These are phyloP conservation scores for Chelon auratus DNA, from an alignment of 2,797 vertebrate genomes.

Conservation along the genomic window DNA sequence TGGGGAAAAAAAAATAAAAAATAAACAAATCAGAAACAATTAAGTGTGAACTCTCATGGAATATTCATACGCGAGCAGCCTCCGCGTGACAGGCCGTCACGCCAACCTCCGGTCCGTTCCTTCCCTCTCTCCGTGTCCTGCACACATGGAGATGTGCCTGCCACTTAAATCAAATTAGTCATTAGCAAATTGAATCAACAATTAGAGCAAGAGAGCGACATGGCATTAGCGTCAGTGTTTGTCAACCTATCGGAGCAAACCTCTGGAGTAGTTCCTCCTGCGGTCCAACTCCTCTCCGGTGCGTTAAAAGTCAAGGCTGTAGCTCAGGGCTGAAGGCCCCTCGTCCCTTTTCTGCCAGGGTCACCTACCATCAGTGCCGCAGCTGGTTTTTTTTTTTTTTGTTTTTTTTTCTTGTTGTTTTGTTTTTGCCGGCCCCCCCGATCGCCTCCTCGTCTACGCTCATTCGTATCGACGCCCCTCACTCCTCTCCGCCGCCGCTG, in stretches of 20 bases:
- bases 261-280: conserved; percentile 76
- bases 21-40: conserved; percentile 89
- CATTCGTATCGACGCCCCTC: conserved; percentile 88
- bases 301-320: conserved; percentile 72
- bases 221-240: conserved; percentile 89
- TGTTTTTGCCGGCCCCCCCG: conserved; percentile 68
- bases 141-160: conserved; percentile 83
- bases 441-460: conserved; percentile 77
- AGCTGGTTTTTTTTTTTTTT: conserved; percentile 54
- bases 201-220: conserved; percentile 89
- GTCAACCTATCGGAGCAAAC: conserved; percentile 79
- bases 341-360: conserved; percentile 69
- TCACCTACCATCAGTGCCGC: conserved; percentile 74
- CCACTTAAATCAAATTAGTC: conserved; percentile 93
- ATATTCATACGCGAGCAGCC: conserved; percentile 85
- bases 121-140: conserved; percentile 70
- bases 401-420: conserved; percentile 74
- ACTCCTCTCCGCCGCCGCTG: conserved; percentile 77
- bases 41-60: conserved; percentile 88
- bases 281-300: conserved; percentile 68
- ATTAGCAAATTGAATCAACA: conserved; percentile 91
- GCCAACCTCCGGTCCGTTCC: conserved; percentile 72
- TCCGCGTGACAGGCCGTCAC: conserved; percentile 85
- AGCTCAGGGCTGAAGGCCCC: conserved; percentile 77
- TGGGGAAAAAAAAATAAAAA: conserved; percentile 83